Conservation (phyloP, 1,140 invertebrate genomes). For the Physella acuta region DNA sequence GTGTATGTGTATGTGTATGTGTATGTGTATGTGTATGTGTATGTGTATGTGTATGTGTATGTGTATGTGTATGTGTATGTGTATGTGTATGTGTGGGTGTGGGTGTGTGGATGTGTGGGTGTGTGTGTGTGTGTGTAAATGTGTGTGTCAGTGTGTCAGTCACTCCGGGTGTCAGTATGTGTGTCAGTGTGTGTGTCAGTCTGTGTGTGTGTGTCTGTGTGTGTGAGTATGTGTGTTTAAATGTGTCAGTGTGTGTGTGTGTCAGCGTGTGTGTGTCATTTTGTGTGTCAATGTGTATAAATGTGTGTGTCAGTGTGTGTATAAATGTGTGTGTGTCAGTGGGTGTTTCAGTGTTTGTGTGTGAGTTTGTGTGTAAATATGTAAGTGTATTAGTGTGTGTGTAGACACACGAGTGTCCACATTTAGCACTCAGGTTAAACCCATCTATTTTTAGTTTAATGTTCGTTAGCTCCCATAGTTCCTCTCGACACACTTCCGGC, state of each 20-base stretch:
- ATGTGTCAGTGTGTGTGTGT: not conserved
- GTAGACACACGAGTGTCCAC: too few relatives aligned
- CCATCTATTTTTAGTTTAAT: too few relatives aligned
- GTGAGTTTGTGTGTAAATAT: too few relatives aligned
- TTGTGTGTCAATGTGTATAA: not conserved
- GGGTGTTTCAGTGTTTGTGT: too few relatives aligned
- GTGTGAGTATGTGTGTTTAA: not conserved
- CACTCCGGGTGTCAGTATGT: not conserved
- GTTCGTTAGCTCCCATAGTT: too few relatives aligned
- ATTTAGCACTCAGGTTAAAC: too few relatives aligned
- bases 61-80: not conserved
- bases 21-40: not conserved
- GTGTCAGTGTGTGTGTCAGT: not conserved
- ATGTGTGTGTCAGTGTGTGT: too few relatives aligned
- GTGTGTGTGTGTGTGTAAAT: not conserved
- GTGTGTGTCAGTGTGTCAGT: not conserved
- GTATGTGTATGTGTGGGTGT: too few relatives aligned
- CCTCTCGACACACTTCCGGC: too few relatives aligned
- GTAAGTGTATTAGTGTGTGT: too few relatives aligned
- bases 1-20: not conserved
- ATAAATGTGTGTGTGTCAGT: too few relatives aligned
- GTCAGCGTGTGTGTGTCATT: not conserved
- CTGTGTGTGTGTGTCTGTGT: conserved; percentile 3
- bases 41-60: not conserved
- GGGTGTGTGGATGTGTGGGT: too few relatives aligned